Base-by-base conservation (phyloP, 2,888 invertebrate genomes). In the Stomorhina lunata region DNA sequence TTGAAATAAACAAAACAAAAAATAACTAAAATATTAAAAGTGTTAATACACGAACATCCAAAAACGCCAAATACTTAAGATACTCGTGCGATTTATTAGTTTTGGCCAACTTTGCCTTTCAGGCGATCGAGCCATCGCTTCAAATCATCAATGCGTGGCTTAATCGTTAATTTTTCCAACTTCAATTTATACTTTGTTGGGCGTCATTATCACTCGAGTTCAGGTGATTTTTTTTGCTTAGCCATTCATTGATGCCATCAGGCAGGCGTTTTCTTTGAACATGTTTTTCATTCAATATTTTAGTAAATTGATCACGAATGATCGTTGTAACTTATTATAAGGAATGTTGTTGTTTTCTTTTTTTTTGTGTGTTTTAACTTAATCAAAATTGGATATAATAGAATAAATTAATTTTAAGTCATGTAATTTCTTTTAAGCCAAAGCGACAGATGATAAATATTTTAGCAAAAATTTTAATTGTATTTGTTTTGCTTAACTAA, bases 31-130 rank as follows among this genome's bases (percentile, higher is more conserved):
- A 75, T 29, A 40, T 53, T 61, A 63, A 57, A 69, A 61, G 61
- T 77, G 69, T 77, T 77, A 69, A 77, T 69, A 77, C 61, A 69
- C 69, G 69, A 69, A 77, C 61, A 69, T 77, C 32, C 59, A 37
- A 68, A 68, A 69, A 77, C 68, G 59, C 76, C 59, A 68, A 68
- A 68, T 59, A n/a, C n/a, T n/a, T n/a, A n/a, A n/a, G n/a, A n/a
- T n/a, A 59, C 61, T 45, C 55, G 55, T 79, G 72, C 65, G 29
- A 66, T 65, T 59, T 72, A 66, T 79, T 72, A 50, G 40, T 27
- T 59, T 9, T 27, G 59, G 68, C 59, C 76, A 59, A 22, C 17
- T n/a, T n/a, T n/a, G n/a, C n/a, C n/a, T n/a, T n/a, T 20, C 34
- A 22, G 22, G 48, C 43, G 17, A 32, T 10, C n/a, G n/a, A 69